A percentile compares a stretch with the other conserved stretches of the same genome.
phyloP scores from a whole-genome alignment of 92 coral and sea anemone genomes.

The Parazoanthus darwini region DNA sequence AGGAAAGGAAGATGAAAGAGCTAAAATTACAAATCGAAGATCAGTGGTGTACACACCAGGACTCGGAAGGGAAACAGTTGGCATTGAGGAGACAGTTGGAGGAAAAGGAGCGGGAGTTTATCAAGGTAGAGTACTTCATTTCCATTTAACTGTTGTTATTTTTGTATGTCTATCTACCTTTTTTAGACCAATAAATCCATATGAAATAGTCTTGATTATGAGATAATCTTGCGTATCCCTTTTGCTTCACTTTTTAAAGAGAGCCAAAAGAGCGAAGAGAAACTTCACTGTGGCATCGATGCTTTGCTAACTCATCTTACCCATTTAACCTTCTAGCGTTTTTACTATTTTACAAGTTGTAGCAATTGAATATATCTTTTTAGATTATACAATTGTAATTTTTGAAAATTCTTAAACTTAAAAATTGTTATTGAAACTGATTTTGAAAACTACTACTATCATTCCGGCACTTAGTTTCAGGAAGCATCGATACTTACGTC shows the following conservation, averaged over 20 bases:
- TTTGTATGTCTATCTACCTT: background rate
- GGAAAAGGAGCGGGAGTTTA: background rate
- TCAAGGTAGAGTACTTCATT: conserved; percentile 1
- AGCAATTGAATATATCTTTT: too few species aligned
- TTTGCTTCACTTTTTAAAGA: background rate
- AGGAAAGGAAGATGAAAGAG: background rate
- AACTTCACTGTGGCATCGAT: background rate
- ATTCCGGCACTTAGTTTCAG: background rate
- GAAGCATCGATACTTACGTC: background rate
- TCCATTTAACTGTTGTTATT: background rate
- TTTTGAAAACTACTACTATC: too few species aligned
- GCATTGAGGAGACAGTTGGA: background rate
- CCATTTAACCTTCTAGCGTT: too few species aligned
- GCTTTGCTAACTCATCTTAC: background rate
- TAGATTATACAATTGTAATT: too few species aligned
- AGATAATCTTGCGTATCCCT: background rate
- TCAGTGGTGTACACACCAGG: background rate
- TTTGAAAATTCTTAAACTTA: too few species aligned
- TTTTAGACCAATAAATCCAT: too few species aligned
- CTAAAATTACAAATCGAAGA: background rate
- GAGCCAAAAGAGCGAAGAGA: background rate
- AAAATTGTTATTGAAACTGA: too few species aligned
- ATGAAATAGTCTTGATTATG: background rate
- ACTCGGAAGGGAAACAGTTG: background rate
- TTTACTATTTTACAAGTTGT: too few species aligned